A percentile compares a stretch with the other conserved stretches of the same genome.
These are phyloP conservation scores for Octomys mimax DNA, from an alignment of 2,797 vertebrate species.

Conservation along the genomic window DNA sequence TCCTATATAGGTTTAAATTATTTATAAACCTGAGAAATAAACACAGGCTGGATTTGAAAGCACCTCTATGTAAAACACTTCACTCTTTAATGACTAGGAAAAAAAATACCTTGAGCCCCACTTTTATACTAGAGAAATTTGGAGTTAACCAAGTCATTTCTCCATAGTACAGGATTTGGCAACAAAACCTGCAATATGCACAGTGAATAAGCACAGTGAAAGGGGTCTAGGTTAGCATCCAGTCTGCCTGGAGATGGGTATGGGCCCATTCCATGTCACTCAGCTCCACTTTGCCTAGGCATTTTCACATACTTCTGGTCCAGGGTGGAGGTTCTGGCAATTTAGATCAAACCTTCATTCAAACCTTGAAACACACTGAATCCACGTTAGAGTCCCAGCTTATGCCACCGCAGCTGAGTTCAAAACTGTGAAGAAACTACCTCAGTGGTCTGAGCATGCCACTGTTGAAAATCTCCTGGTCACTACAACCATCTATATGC, in stretches of 20 bases:
- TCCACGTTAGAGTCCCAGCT: neutral
- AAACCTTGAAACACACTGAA: neutral
- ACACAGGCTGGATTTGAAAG: conserved; percentile 70
- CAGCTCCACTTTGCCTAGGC: neutral
- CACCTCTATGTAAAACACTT: conserved; percentile 26
- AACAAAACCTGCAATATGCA: conserved; percentile 12
- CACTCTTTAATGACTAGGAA: conserved; percentile 60
- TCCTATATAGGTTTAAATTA: conserved; percentile 79
- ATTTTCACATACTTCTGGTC: neutral
- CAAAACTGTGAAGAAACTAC: neutral
- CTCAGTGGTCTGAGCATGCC: neutral
- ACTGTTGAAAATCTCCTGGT: neutral
- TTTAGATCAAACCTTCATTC: neutral
- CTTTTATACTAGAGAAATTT: neutral
- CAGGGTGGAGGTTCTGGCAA: neutral
- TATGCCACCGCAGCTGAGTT: neutral
- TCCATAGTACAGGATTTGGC: neutral
- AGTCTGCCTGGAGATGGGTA: neutral
- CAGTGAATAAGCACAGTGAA: conserved; percentile 38
- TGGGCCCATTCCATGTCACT: neutral
- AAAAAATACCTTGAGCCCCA: neutral
- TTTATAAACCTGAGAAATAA: conserved; percentile 79
- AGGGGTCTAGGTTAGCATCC: neutral
- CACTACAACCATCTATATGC: neutral
- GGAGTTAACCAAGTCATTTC: neutral